A percentile compares a stretch with the other conserved stretches of the same genome.
phyloP scores from a whole-genome alignment of 2,113 vertebrate species.

The Chaetura pelagica region DNA sequence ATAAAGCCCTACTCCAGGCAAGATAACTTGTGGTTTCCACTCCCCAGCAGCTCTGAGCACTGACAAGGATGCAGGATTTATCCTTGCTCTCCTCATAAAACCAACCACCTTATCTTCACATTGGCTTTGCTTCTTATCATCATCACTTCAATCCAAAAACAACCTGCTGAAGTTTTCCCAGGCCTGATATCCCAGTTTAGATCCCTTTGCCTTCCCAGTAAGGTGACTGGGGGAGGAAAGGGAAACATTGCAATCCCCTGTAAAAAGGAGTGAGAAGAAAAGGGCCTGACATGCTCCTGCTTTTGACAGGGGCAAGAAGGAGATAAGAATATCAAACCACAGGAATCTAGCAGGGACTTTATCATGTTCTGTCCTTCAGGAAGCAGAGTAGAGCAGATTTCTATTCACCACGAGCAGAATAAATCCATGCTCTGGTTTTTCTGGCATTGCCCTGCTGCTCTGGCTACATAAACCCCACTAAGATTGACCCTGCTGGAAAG shows the following conservation, averaged over 20 bases:
- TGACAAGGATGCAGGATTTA: not conserved
- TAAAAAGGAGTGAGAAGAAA: not conserved
- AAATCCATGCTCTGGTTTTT: no score
- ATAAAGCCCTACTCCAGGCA: not conserved
- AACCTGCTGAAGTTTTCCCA: fast-evolving
- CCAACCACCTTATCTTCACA: not conserved
- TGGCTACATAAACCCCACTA: not conserved
- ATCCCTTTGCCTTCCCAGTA: not conserved
- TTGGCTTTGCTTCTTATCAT: not conserved
- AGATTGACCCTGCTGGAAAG: not conserved
- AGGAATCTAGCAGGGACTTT: not conserved
- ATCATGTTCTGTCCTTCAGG: not conserved
- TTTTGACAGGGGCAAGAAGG: not conserved
- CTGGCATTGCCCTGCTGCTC: not conserved
- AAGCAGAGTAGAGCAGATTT: not conserved
- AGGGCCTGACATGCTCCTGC: fast-evolving
- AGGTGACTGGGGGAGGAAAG: not conserved
- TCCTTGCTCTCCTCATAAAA: not conserved
- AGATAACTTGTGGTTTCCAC: not conserved
- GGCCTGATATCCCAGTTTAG: not conserved
- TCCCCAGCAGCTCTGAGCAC: not conserved
- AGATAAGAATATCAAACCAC: not conserved
- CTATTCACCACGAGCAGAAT: not conserved
- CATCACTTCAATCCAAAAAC: not conserved
- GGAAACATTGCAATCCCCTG: not conserved